Percentiles rank a stretch among this genome's conserved stretches.
These are phyloP conservation scores for Lasioglossum zephyrum DNA, from an alignment of 2,888 invertebrate species.

Conservation along the genomic window DNA sequence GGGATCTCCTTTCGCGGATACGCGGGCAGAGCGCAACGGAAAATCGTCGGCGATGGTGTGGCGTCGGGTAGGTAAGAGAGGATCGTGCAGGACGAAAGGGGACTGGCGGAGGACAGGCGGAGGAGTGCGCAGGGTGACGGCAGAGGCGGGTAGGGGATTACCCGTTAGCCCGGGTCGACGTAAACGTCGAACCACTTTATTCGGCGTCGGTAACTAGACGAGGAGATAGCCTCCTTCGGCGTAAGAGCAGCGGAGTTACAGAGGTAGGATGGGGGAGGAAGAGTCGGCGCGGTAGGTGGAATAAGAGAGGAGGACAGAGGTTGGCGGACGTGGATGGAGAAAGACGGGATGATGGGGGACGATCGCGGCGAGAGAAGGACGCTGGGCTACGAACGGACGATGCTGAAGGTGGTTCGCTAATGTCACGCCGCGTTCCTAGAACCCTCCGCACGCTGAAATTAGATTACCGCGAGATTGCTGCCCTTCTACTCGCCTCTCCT, in stretches of 20 bases:
- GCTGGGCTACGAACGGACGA: constrained; percentile 60
- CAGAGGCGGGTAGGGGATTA: constrained; percentile 64
- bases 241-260: constrained; percentile 64
- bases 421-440: constrained; percentile 82
- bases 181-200: constrained; percentile 77
- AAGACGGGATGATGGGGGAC: constrained; percentile 13
- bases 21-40: constrained; percentile 42
- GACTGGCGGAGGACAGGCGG: constrained; percentile 17
- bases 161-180: constrained; percentile 71
- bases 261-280: constrained; percentile 34
- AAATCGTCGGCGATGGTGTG: constrained; percentile 52
- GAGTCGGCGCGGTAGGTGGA: constrained; percentile 54
- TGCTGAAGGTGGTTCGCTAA: constrained; percentile 79
- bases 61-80: constrained; percentile 6
- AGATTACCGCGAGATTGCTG: constrained; percentile 83
- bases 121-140: constrained; percentile 35
- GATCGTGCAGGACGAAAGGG: constrained; percentile 11
- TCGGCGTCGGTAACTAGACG: constrained; percentile 74
- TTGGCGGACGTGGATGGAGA: constrained; percentile 26
- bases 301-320: constrained; percentile 58
- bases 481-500: constrained; percentile 71
- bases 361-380: constrained; percentile 38
- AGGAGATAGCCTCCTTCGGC: constrained; percentile 72
- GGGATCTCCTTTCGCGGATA: constrained; percentile 46
- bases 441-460: constrained; percentile 83